Base-by-base conservation (phyloP, 2,113 vertebrate species). In the Odobenus rosmarus region DNA sequence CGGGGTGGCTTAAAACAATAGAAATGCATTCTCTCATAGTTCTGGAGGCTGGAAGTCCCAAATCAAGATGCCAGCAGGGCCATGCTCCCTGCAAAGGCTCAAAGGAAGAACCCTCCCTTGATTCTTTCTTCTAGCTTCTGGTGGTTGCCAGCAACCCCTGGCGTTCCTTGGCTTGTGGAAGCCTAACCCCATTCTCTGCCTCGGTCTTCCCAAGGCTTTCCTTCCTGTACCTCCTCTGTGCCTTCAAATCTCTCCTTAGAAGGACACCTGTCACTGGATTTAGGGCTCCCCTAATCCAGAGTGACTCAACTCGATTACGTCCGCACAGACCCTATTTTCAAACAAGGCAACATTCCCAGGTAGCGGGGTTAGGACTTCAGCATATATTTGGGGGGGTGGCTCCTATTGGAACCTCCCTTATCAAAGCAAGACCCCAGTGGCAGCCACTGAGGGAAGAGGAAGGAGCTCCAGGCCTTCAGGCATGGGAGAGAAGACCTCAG, bases 401-500 rank as follows among this genome's bases (percentile, higher is more conserved):
- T 28, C 23, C 28, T 62, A 36, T 51, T 8, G 4, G 51, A 83
- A 74, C 13, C 28, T 62, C 21, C 24, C 8, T 76, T 42, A 83
- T 85, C 76, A 72, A 83, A 49, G 16, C 18, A 61, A 94, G 59
- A 87, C 31, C 8, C 46, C 15, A 11, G 36, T 31, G 0, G 4
- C 61, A 64, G 74, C 31, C 42, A 9, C 77, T 1, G 31, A 80
- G 11, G 28, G 21, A 13, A 82, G n/a, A 12, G 2, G 5, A 53
- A 64, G 24, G 5, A 26, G 28, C 16, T 42, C 7, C 1, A 4
- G 24, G 57, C 21, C 53, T 16, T 5, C 6, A 9, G 14, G 12
- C 15, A 0, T 9, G n/a, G 19, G 36, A 74, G 36, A 28, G 33
- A 42, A 42, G 55, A 62, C 10, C 16, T 46, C 3, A 0, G 36